Base-by-base conservation (phyloP, 2,888 invertebrate genomes). In the Caenorhabditis wallacei region DNA sequence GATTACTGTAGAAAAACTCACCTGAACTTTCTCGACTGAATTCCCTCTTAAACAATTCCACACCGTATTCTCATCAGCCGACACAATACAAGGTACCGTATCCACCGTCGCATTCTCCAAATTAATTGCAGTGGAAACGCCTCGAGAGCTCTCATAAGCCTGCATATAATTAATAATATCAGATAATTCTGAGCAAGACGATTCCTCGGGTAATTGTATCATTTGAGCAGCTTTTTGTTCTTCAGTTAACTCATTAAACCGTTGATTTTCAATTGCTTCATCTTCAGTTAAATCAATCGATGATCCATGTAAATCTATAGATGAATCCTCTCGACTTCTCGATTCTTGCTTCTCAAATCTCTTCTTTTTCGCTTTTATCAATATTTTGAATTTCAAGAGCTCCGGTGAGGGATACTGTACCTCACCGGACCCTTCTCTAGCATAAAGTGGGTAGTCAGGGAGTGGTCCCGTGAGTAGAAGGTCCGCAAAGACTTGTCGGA, bases 111-210 rank as follows among this genome's bases (percentile, higher is more conserved):
- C 82, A 37, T 71, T 69, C 37, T 82, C 82, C 26, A 78, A 16
- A 26, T 82, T 82, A 4, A 26, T 24, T 5, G 35, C 82, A 10
- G 69, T 74, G 4, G 72, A 71, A 1, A 74, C 26, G 0, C 56
- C 59, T 20, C 68, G 35, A 35, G 59, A 78, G 20, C 53, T 64
- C 35, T 82, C 82, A 24, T 54, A 82, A 1, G 90, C 85, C 82
- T 90, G 88, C 71, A 91, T 85, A 54, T 90, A 90, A 71, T 89
- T 90, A 53, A 91, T 88, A n/a, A 90, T 83, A 11, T 79, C 82
- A 1, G 89, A 84, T 4, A 90, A 70, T 40, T 85, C 88, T 4
- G 84, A 76, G 13, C 84, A 84, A 0, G 86, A 78, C 20, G 78
- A 79, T 69, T 87, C 84, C 22, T 87, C 87, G 10, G 79, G 75